Base-by-base conservation (phyloP, 1,140 invertebrate genomes). In the Papilio aristodemus region DNA sequence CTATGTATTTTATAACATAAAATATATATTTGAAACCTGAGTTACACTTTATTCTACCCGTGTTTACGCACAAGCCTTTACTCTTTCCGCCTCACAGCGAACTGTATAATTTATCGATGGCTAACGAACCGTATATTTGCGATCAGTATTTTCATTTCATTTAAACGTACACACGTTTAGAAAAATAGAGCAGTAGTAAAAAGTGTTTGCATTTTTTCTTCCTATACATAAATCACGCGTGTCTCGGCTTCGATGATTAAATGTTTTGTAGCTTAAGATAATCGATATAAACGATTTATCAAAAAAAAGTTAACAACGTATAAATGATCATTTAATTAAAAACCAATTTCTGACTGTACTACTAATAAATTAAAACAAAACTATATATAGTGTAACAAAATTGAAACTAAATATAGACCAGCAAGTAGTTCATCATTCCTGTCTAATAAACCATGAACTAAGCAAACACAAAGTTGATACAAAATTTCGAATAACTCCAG, bases 71-170 rank as follows among this genome's bases (percentile, higher is more conserved):
- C 46, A 54, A 54, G 19, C 19, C 46, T 54, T 25, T 19, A 54
- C 46, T 54, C 22, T 54, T 22, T 25, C 46, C 19, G 46, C 19
- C 46, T 54, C 46, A 25, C 46, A 54, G 19, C 19, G 46, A 19
- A 54, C 46, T 54, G 46, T 54, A 54, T 54, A 54, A 54, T 54
- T 54, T 54, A 54, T 54, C 19, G 46, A 54, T 22, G 46, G 9
- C 19, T 54, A 54, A 54, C 46, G 46, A 54, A 54, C 46, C 46
- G 46, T 54, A 25, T 54, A 25, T 54, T 54, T 54, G 46, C 46
- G 46, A 54, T 22, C 46, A 22, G 46, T 22, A 54, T 54, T 54
- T 54, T 54, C 22, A 54, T 54, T 22, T 54, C 46, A 54, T 54
- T 54, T 54, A 54, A 54, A n/a, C n/a, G n/a, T 19, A 10, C 22